Percentiles rank a stretch among this genome's conserved stretches.
These are phyloP conservation scores for Macaria liturata DNA, from an alignment of 2,888 invertebrate genomes.

Conservation along the genomic window DNA sequence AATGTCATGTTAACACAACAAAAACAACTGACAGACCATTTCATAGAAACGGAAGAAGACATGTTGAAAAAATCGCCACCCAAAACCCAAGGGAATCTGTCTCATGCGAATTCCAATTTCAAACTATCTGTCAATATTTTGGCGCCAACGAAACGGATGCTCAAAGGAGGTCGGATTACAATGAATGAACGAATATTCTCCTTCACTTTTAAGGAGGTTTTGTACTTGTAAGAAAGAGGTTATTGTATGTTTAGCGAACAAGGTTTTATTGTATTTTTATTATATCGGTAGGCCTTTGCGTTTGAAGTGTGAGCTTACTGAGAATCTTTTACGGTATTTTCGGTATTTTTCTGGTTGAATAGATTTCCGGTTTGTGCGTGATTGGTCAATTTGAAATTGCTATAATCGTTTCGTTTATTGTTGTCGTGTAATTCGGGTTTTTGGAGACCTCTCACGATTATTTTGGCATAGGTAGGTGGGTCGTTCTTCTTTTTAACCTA, in stretches of 20 bases:
- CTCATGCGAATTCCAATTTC: neutral
- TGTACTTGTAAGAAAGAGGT: slow-evolving; percentile 15
- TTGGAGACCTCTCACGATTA: slow-evolving; percentile 1
- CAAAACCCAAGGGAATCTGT: too few species aligned
- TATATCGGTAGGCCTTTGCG: slow-evolving; percentile 8
- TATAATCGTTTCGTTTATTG: neutral
- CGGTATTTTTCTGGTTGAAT: slow-evolving; percentile 10
- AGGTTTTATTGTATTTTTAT: slow-evolving; percentile 20
- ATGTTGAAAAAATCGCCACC: too few species aligned
- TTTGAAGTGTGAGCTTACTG: slow-evolving; percentile 13
- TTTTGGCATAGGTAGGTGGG: too few species aligned
- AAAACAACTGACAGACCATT: too few species aligned
- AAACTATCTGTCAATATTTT: slow-evolving; percentile 19
- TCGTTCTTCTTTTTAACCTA: too few species aligned
- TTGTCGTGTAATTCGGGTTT: slow-evolving; percentile 1
- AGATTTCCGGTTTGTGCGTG: slow-evolving; percentile 23
- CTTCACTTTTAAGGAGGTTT: slow-evolving; percentile 14
- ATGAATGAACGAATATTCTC: slow-evolving; percentile 16
- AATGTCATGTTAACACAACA: too few species aligned
- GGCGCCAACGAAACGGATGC: slow-evolving; percentile 26
- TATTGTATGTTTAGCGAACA: slow-evolving; percentile 19
- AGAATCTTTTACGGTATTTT: slow-evolving; percentile 20
- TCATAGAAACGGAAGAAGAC: too few species aligned
- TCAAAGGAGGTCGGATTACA: slow-evolving; percentile 21
- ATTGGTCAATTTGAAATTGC: slow-evolving; percentile 21